A percentile compares a stretch with the other conserved stretches of the same genome.
Conservation (phyloP, 92 coral and sea anemone genomes). For the Paramuricea clavata region DNA sequence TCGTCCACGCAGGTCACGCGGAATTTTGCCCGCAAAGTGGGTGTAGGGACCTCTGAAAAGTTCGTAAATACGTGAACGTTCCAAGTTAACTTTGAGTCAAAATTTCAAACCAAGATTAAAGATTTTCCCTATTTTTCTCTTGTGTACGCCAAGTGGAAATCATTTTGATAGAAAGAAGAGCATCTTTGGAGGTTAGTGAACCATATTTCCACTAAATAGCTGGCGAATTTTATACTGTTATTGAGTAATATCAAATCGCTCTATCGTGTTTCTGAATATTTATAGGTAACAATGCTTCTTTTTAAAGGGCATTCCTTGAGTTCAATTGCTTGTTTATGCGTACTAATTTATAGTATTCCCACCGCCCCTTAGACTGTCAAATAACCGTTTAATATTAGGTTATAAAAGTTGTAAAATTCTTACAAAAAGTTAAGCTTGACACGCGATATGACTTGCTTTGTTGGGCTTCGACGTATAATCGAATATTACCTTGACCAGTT, state of each 20-base stretch:
- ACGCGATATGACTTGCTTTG: background rate
- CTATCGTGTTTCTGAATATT: background rate
- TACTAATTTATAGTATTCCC: background rate
- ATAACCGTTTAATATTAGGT: background rate
- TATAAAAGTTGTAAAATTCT: background rate
- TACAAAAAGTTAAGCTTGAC: background rate
- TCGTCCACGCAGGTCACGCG: constrained; percentile 46
- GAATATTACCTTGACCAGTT: background rate
- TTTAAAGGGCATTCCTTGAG: background rate
- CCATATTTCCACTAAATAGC: background rate
- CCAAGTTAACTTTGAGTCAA: constrained; percentile 21
- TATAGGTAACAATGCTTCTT: background rate
- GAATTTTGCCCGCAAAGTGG: constrained; percentile 56
- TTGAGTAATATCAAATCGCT: constrained; percentile 10
- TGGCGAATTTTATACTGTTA: background rate
- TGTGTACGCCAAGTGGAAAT: background rate
- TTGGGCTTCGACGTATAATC: constrained; percentile 19
- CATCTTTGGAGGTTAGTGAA: constrained; percentile 11
- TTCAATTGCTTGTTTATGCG: background rate
- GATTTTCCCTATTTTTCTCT: background rate
- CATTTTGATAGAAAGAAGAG: background rate
- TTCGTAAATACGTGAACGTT: constrained; percentile 33
- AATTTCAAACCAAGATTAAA: background rate
- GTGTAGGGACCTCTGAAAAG: background rate
- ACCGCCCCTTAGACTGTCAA: background rate